phyloP scores from a whole-genome alignment of 2,113 vertebrate species.

The Alexandromys fortis region DNA sequence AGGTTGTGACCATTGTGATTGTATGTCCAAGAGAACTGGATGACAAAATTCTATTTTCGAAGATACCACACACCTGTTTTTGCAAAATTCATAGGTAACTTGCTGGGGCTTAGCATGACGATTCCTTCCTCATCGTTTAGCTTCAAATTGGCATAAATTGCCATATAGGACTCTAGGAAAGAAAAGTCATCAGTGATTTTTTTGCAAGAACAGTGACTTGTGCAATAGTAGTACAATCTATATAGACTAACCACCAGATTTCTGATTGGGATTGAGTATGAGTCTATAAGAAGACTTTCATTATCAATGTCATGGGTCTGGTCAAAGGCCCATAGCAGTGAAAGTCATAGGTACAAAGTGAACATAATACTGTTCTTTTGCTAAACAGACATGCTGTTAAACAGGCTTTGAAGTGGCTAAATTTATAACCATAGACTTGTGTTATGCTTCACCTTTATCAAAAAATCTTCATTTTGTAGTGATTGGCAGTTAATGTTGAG shows the following conservation, averaged over 20 bases:
- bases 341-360: neutral
- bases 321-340: neutral
- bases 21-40: neutral
- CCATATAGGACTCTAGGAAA: neutral
- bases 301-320: neutral
- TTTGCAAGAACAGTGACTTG: neutral
- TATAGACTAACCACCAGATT: neutral
- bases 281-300: neutral
- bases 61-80: neutral
- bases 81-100: neutral
- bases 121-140: neutral
- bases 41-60: neutral
- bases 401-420: neutral
- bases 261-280: neutral
- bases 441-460: neutral
- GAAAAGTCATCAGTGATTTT: neutral
- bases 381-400: neutral
- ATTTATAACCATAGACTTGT: neutral
- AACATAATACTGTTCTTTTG: neutral
- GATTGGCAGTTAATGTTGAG: neutral
- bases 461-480: neutral
- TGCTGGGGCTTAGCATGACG: neutral
- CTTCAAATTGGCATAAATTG: neutral
- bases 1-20: neutral
- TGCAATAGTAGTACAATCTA: no score